Evolutionary conservation across 2,113 vertebrate species (phyloP).

Genomic region (Silurus asotus): DNA sequence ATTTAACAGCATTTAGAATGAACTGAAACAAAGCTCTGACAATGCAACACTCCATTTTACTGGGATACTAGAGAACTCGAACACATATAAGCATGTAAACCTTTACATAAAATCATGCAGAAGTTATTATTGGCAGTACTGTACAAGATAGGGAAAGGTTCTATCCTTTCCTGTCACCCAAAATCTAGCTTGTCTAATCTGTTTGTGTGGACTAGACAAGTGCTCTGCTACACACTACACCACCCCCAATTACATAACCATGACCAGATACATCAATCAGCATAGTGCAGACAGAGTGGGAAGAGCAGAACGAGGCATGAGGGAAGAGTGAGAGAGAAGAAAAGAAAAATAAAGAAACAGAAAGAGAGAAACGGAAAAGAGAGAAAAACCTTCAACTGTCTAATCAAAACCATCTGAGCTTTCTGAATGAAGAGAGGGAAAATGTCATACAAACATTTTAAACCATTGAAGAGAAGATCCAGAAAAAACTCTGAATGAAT

Average conservation of each 20-base stretch:
- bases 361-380: background rate
- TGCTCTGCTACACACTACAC: background rate
- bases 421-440: constrained; percentile 26
- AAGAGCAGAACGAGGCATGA: background rate
- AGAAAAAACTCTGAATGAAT: background rate
- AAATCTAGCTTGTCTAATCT: background rate
- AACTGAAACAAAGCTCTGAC: background rate
- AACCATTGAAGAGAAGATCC: constrained; percentile 30
- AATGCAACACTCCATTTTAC: background rate
- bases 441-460: constrained; percentile 6
- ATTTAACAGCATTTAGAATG: background rate
- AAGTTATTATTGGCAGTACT: background rate
- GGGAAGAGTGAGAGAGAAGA: background rate
- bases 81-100: background rate
- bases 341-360: background rate
- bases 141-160: background rate
- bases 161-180: background rate
- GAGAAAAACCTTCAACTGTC: constrained; percentile 17
- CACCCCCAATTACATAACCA: constrained; percentile 18
- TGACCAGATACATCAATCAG: constrained; percentile 29
- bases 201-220: background rate
- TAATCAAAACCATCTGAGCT: constrained; percentile 60
- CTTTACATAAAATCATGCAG: background rate
- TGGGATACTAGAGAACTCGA: background rate
- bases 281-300: constrained; percentile 13